These are phyloP conservation scores for Drosophila athabasca DNA, from an alignment of 1,140 invertebrate genomes.

Conservation along the genomic window DNA sequence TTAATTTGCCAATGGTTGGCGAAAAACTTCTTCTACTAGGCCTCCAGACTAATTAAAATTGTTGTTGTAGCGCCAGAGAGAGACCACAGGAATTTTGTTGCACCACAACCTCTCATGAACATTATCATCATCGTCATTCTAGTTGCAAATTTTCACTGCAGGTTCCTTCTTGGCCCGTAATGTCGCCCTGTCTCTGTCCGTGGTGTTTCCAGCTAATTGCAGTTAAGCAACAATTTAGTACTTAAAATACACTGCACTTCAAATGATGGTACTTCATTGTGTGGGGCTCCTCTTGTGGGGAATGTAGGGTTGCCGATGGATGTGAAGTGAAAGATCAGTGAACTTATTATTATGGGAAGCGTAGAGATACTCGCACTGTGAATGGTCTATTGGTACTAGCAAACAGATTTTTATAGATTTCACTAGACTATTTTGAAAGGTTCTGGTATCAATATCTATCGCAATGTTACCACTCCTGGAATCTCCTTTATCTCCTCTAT, in stretches of 20 bases:
- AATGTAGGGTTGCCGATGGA: no score
- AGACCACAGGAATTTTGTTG: slow-evolving; percentile 26
- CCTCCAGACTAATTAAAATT: slow-evolving; percentile 75
- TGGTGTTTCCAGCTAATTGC: slow-evolving; percentile 65
- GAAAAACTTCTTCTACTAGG: slow-evolving; percentile 41
- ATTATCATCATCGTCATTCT: slow-evolving; percentile 11
- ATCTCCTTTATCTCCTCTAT: no score
- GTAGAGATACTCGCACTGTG: no score
- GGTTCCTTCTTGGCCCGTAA: slow-evolving; percentile 15
- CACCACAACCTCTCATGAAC: background rate
- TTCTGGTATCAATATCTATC: no score
- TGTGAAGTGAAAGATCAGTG: slow-evolving; percentile 47
- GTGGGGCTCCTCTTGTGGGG: background rate
- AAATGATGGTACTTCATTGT: slow-evolving; percentile 34
- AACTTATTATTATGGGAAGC: slow-evolving; percentile 28
- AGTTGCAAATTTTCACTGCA: background rate
- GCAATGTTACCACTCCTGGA: no score
- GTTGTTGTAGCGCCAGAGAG: slow-evolving; percentile 49
- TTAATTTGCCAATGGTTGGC: slow-evolving; percentile 68
- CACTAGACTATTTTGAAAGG: no score
- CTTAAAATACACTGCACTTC: slow-evolving; percentile 54
- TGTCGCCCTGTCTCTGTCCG: background rate
- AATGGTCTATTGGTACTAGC: no score
- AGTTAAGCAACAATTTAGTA: slow-evolving; percentile 54
- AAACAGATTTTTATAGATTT: no score